phyloP scores from a whole-genome alignment of 1,140 invertebrate species.

The Drosophila kurseongensis region DNA sequence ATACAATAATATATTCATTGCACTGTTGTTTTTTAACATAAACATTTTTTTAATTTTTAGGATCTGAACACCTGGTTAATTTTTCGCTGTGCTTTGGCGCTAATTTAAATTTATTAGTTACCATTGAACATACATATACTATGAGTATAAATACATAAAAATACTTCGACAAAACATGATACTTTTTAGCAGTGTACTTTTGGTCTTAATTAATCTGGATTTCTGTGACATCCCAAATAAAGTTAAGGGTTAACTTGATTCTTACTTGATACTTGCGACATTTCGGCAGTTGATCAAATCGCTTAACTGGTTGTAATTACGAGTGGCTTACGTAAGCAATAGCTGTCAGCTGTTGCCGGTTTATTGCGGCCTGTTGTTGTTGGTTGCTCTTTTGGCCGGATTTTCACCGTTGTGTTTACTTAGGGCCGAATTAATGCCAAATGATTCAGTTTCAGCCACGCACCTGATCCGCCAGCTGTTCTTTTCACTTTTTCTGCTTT shows the following conservation, averaged over 20 bases:
- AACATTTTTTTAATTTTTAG: too few relatives aligned
- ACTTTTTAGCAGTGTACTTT: not conserved
- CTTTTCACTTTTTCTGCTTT: conserved; percentile 21
- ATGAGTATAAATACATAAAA: too few relatives aligned
- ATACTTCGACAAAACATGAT: not conserved
- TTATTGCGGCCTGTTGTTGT: conserved; percentile 18
- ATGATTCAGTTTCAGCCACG: not conserved
- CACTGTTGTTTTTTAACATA: too few relatives aligned
- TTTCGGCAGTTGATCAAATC: conserved; percentile 24
- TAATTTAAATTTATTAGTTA: too few relatives aligned
- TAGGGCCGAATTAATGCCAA: conserved; percentile 26
- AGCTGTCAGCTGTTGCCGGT: conserved; percentile 38
- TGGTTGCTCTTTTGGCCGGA: conserved; percentile 2
- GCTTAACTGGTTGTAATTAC: conserved; percentile 17
- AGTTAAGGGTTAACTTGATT: not conserved
- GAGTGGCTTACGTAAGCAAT: conserved; percentile 40
- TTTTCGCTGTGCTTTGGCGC: too few relatives aligned
- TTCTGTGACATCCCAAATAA: not conserved
- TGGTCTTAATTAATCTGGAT: not conserved
- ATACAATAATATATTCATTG: too few relatives aligned
- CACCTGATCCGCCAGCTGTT: conserved; percentile 32
- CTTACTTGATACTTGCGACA: conserved; percentile 56
- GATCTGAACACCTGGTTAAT: too few relatives aligned
- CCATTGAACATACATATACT: too few relatives aligned
- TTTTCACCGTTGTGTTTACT: conserved; percentile 18